Conservation (phyloP, 2,113 vertebrate genomes). For the Pitta sordida region DNA sequence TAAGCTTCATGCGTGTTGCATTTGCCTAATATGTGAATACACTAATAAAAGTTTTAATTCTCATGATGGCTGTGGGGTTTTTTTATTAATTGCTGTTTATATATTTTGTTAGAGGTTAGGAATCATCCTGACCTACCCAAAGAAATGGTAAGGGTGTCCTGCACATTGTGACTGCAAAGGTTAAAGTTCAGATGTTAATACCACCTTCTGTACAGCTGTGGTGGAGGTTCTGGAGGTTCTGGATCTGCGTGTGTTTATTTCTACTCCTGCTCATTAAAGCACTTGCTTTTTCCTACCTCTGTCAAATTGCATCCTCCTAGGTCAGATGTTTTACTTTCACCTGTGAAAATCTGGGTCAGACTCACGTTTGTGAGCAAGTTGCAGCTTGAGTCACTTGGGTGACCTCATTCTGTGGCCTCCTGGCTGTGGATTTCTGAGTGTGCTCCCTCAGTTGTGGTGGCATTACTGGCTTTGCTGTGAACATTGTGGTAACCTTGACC, state of each 20-base stretch:
- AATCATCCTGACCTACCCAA: neutral
- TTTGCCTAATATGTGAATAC: slow-evolving; percentile 94
- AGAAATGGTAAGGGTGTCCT: neutral
- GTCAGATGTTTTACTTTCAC: neutral
- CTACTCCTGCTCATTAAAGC: neutral
- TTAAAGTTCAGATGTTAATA: neutral
- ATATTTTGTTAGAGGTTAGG: neutral
- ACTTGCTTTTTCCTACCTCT: neutral
- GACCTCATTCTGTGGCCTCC: neutral
- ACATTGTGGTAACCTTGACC: fast-evolving
- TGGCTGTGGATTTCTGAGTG: neutral
- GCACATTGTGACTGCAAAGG: neutral
- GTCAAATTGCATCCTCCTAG: neutral
- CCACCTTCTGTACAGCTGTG: fast-evolving
- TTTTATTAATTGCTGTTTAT: neutral
- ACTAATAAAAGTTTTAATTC: slow-evolving; percentile 93
- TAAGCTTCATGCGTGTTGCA: slow-evolving; percentile 88
- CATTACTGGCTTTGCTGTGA: neutral
- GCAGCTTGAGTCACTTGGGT: neutral
- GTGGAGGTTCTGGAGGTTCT: neutral
- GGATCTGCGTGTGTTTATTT: neutral
- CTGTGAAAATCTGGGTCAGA: neutral
- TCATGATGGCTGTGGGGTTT: slow-evolving; percentile 33
- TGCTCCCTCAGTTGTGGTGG: neutral
- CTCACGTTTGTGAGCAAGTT: neutral